phyloP scores from a whole-genome alignment of 2,113 vertebrate species.

The Progne subis region DNA sequence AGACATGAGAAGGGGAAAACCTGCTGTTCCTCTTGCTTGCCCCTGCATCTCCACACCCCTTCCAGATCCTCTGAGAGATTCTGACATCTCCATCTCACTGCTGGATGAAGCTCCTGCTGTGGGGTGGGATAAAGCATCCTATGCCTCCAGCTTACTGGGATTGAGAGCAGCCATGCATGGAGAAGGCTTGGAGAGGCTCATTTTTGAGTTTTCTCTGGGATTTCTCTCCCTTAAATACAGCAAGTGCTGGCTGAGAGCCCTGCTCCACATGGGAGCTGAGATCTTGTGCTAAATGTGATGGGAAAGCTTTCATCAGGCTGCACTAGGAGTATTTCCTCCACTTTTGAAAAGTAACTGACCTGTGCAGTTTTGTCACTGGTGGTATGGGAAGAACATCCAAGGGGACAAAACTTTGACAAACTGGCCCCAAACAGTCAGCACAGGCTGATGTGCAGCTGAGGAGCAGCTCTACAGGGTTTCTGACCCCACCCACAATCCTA shows the following conservation, averaged over 20 bases:
- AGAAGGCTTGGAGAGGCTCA: neutral
- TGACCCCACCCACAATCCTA: neutral
- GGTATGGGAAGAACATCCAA: neutral
- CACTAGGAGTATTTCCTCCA: neutral
- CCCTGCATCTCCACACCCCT: neutral
- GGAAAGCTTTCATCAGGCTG: neutral
- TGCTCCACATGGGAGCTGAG: neutral
- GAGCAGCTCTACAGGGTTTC: neutral
- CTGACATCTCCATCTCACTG: neutral
- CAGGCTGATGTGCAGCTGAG: neutral
- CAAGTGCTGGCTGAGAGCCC: neutral
- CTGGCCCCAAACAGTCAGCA: neutral
- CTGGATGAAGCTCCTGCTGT: neutral
- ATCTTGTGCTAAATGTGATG: neutral
- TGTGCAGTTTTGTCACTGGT: rapidly evolving
- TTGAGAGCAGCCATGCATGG: neutral
- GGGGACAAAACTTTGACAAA: neutral
- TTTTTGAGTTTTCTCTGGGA: neutral
- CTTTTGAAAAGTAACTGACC: neutral
- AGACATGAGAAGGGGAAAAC: neutral
- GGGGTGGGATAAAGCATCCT: neutral
- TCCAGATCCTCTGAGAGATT: neutral
- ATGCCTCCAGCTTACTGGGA: rapidly evolving
- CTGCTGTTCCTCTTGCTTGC: neutral
- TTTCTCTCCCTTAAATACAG: neutral